Base-by-base conservation (phyloP, 2,113 vertebrate species). In the Columba livia region DNA sequence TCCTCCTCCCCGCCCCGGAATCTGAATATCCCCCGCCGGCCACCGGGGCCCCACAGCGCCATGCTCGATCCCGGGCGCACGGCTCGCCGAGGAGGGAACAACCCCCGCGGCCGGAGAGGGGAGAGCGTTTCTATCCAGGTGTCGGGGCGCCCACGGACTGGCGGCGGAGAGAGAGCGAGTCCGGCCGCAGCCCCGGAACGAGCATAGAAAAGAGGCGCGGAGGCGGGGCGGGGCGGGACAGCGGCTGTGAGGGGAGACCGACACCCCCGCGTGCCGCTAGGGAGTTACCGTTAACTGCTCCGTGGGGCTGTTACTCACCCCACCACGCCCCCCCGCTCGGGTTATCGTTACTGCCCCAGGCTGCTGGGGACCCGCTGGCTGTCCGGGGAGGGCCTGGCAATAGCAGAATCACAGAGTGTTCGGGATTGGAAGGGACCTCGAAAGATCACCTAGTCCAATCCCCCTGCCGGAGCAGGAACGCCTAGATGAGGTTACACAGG, bases 1-100 rank as follows among this genome's bases (percentile, higher is more conserved):
- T 48, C 34, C 84, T 48, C 34, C 11, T 20, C 28, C 4, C 67
- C 60, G 87, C 95, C 97, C 97, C 94, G 96, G 95, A 97, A 97
- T 58, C 89, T 80, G 90, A 71, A 89, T 31, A 2, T 5, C 24
- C 25, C 20, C 51, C 44, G 1, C 90, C 8, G 15, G 6, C 10
- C 56, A 53, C 40, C 60, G 61, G 70, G n/a, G 44, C 40, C 3
- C 4, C 26, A 0, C 51, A 21, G 29, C 14, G 8, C 38, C 74
- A 73, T 34, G 74, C 48, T 87, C 79, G 62, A 31, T 66, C 42
- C 78, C 72, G 88, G 79, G 69, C 24, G 2, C 19, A 24, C 44
- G 19, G 16, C 58, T 40, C 5, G 47, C 32, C 16, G n/a, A 29
- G 70, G 38, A 18, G 40, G 9, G 2, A 4, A 38, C 20, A 5